These are phyloP conservation scores for Drosophila conformis DNA, from an alignment of 2,888 invertebrate species.

Conservation along the genomic window DNA sequence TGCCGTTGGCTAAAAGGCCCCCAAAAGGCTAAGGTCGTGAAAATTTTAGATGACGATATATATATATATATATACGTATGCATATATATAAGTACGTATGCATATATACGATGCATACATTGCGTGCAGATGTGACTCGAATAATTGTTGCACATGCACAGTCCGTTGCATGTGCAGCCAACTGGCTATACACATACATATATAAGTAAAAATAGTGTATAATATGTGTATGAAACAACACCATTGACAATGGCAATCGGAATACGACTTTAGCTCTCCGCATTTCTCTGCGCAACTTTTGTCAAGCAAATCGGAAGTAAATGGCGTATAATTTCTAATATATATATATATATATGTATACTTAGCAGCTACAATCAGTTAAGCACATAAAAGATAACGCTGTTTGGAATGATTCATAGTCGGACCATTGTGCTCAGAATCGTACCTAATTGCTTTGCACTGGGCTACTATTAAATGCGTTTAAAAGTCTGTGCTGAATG, in stretches of 20 bases:
- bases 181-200: conserved; percentile 1
- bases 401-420: conserved; percentile 3
- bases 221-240: conserved; percentile 7
- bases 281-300: conserved; percentile 22
- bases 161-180: conserved; percentile 31
- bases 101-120: conserved; percentile 27
- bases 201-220: neutral
- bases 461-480: conserved; percentile 6
- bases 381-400: neutral
- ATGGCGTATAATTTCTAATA: neutral
- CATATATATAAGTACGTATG: neutral
- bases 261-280: neutral
- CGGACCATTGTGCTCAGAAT: neutral
- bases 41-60: conserved; percentile 20
- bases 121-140: conserved; percentile 35
- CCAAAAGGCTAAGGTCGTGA: conserved; percentile 35
- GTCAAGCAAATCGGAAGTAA: conserved; percentile 38
- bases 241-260: conserved; percentile 28
- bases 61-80: neutral
- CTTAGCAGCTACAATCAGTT: neutral
- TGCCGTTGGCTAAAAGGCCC: conserved; percentile 6
- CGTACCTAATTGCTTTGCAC: conserved; percentile 14
- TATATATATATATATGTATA: neutral
- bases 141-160: conserved; percentile 32
- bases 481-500: conserved; percentile 18